Percentiles rank a stretch among this genome's conserved stretches.
These are phyloP conservation scores for Cygnus atratus DNA, from an alignment of 2,113 vertebrate genomes.

Conservation along the genomic window DNA sequence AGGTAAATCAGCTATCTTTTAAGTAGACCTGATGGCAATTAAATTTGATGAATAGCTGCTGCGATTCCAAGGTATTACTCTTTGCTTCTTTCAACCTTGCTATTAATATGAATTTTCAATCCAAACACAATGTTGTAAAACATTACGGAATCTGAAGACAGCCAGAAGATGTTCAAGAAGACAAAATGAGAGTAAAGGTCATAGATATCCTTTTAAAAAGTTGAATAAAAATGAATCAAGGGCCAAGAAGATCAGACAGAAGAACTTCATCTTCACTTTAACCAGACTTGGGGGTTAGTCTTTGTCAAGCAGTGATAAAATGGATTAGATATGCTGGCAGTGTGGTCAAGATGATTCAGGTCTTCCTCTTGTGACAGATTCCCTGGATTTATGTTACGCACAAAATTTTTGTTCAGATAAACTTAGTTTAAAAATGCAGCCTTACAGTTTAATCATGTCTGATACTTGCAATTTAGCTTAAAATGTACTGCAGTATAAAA, in stretches of 20 bases:
- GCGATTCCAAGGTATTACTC: constrained; percentile 30
- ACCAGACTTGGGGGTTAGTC: constrained; percentile 23
- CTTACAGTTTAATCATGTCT: constrained; percentile 2
- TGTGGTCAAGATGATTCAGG: constrained; percentile 24
- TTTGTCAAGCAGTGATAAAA: constrained; percentile 42
- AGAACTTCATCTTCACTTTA: constrained; percentile 58
- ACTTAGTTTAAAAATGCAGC: background rate
- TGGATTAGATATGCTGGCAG: constrained; percentile 37
- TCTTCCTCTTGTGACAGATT: constrained; percentile 22
- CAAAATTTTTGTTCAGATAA: constrained; percentile 17
- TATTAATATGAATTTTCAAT: constrained; percentile 50
- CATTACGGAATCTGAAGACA: constrained; percentile 43
- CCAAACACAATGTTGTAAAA: background rate
- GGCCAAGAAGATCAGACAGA: constrained; percentile 49
- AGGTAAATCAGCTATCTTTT: constrained; percentile 23
- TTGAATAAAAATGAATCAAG: constrained; percentile 59
- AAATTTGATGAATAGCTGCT: constrained; percentile 54
- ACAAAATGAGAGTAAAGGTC: constrained; percentile 60
- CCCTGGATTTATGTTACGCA: background rate
- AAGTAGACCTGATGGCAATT: constrained; percentile 25
- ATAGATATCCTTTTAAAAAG: constrained; percentile 42
- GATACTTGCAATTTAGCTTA: background rate
- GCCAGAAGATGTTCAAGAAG: constrained; percentile 28
- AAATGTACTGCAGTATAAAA: background rate
- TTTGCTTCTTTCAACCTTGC: constrained; percentile 22